Evolutionary conservation across 2,888 invertebrate species (phyloP).

Genomic region (Hirtodrosophila duncani): DNA sequence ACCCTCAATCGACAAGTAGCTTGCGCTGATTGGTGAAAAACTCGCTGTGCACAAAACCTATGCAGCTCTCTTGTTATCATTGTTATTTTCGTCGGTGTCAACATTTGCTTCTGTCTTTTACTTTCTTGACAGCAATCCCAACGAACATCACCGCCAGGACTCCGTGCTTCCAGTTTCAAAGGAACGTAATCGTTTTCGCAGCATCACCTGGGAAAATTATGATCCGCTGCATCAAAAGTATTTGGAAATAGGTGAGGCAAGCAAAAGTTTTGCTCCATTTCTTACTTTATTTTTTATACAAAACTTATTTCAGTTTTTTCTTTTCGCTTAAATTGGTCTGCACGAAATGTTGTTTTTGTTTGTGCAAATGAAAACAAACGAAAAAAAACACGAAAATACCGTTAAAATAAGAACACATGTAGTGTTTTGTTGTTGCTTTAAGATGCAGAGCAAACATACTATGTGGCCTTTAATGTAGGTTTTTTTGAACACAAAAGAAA

Average conservation of each 20-base stretch:
- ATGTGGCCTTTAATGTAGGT: too few species aligned
- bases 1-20: conserved; percentile 27
- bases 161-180: conserved; percentile 87
- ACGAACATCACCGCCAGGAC: conserved; percentile 89
- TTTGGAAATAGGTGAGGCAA: conserved; percentile 89
- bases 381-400: too few species aligned
- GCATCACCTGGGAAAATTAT: conserved; percentile 93
- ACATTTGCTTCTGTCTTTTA: conserved; percentile 1
- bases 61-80: too few species aligned
- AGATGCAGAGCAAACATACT: too few species aligned
- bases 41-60: conserved; percentile 7
- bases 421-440: too few species aligned
- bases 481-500: too few species aligned
- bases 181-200: conserved; percentile 90
- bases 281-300: neutral
- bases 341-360: too few species aligned
- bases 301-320: conserved; percentile 12
- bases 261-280: conserved; percentile 7
- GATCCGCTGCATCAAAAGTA: conserved; percentile 95
- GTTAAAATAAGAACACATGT: too few species aligned
- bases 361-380: too few species aligned
- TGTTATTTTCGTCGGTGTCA: conserved; percentile 7
- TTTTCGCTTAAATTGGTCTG: too few species aligned
- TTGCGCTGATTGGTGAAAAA: conserved; percentile 10
- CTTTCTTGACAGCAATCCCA: conserved; percentile 84